Percentiles rank a stretch among this genome's conserved stretches.
phyloP scores from a whole-genome alignment of 2,797 vertebrate genomes.

The Gorsachius magnificus region DNA sequence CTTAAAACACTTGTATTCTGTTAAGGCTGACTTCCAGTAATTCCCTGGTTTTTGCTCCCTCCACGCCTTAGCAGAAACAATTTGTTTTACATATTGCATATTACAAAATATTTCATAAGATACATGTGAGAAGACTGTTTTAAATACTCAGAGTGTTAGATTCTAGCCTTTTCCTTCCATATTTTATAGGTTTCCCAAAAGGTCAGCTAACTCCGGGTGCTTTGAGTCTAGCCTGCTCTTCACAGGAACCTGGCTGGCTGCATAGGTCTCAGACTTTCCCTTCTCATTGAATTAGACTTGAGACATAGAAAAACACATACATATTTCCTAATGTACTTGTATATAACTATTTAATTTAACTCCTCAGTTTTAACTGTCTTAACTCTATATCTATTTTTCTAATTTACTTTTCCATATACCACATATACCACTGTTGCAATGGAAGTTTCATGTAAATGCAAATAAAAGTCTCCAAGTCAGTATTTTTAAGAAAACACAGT shows the following conservation, averaged over 20 bases:
- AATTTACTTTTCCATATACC: background rate
- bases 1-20: background rate
- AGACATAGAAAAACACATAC: background rate
- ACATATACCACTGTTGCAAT: background rate
- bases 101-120: background rate
- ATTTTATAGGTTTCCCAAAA: background rate
- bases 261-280: background rate
- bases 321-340: background rate
- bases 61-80: background rate
- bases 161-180: background rate
- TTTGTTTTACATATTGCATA: background rate
- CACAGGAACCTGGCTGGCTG: background rate
- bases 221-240: background rate
- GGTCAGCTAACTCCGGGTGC: background rate
- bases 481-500: background rate
- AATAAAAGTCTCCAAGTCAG: background rate
- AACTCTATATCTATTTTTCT: background rate
- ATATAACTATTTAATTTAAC: background rate
- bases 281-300: background rate
- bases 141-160: background rate
- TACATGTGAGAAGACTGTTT: background rate
- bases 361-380: background rate
- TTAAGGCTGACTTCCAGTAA: background rate
- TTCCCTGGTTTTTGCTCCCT: background rate
- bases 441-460: background rate